phyloP scores from a whole-genome alignment of 2,797 vertebrate genomes.

The Melanotaenia pygmaea region DNA sequence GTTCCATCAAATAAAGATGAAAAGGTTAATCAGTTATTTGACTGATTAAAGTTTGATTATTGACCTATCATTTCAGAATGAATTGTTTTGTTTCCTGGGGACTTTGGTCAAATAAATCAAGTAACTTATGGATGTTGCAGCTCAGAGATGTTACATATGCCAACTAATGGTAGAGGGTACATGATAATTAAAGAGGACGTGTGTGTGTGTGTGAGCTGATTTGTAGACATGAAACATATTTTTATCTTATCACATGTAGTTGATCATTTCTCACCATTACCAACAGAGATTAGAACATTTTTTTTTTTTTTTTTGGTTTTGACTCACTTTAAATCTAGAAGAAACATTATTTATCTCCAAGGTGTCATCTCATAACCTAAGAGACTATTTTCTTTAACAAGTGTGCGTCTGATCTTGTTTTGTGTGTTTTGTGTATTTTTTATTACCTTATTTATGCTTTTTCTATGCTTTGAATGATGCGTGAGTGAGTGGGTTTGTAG shows the following conservation, averaged over 20 bases:
- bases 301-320: too few relatives aligned
- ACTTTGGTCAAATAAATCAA: background rate
- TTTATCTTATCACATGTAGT: background rate
- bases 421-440: too few relatives aligned
- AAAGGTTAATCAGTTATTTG: background rate
- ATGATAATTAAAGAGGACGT: too few relatives aligned
- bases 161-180: background rate
- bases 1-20: background rate
- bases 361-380: background rate
- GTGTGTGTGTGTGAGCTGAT: too few relatives aligned
- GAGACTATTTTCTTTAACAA: too few relatives aligned
- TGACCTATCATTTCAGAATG: background rate
- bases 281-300: too few relatives aligned
- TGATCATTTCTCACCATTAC: constrained; percentile 4
- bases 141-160: background rate
- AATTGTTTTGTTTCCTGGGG: background rate
- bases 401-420: background rate
- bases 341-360: background rate
- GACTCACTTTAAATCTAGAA: background rate
- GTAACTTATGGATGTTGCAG: background rate
- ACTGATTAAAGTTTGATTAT: background rate
- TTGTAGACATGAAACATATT: too few relatives aligned
- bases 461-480: background rate
- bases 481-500: background rate
- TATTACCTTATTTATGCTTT: too few relatives aligned